Evolutionary conservation across 2,797 vertebrate genomes (phyloP).

Genomic region (Girardinus metallicus): DNA sequence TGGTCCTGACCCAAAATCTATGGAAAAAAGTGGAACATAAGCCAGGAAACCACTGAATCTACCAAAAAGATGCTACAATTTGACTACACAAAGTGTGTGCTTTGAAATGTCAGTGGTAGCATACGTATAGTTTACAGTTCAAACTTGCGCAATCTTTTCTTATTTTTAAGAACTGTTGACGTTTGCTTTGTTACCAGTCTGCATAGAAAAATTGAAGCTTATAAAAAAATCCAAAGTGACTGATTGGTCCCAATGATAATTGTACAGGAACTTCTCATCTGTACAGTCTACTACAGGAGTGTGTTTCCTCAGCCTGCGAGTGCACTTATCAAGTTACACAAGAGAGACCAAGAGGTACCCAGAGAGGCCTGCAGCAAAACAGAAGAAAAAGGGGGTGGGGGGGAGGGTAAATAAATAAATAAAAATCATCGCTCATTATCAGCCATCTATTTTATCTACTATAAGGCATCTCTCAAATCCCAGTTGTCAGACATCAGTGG

Average conservation of each 20-base stretch:
- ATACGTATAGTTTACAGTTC: neutral
- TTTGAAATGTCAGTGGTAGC: neutral
- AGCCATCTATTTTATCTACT: slow-evolving; percentile 79
- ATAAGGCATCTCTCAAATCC: slow-evolving; percentile 73
- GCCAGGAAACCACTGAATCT: neutral
- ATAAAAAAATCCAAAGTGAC: neutral
- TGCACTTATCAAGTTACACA: slow-evolving; percentile 67
- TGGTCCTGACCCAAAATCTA: neutral
- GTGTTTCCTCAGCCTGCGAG: slow-evolving; percentile 19
- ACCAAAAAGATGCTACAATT: neutral
- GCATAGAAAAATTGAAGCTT: neutral
- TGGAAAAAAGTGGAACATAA: neutral
- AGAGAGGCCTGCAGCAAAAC: slow-evolving; percentile 63
- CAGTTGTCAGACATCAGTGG: slow-evolving; percentile 79
- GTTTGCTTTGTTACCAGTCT: neutral
- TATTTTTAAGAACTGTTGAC: neutral
- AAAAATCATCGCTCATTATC: slow-evolving; percentile 73
- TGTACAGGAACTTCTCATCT: neutral
- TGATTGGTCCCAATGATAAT: neutral
- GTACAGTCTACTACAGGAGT: neutral
- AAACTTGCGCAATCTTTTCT: neutral
- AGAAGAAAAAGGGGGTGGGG: neutral
- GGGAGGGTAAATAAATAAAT: slow-evolving; percentile 4
- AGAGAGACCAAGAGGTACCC: slow-evolving; percentile 60
- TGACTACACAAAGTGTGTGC: neutral